Conservation (phyloP, 2,797 vertebrate genomes). For the Gadopsis bispinosus region DNA sequence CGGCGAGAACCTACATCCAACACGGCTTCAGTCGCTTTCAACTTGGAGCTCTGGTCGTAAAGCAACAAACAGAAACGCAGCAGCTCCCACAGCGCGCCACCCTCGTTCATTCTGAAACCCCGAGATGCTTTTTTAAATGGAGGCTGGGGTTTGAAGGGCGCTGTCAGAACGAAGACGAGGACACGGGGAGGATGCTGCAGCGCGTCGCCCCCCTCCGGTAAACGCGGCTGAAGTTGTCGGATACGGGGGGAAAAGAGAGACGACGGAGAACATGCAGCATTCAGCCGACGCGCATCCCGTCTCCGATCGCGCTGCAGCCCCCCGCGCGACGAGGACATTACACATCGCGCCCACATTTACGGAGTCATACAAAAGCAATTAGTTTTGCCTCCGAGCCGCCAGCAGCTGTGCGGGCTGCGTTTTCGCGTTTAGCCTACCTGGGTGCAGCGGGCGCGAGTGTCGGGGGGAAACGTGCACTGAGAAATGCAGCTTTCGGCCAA, state of each 20-base stretch:
- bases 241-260: conserved; percentile 42
- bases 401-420: conserved; percentile 73
- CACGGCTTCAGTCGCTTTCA: conserved; percentile 67
- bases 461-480: conserved; percentile 42
- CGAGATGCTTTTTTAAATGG: conserved; percentile 55
- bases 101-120: conserved; percentile 63
- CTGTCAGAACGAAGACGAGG: conserved; percentile 71
- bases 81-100: conserved; percentile 67
- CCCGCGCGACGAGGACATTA: conserved; percentile 74
- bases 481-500: conserved; percentile 69
- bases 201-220: conserved; percentile 56
- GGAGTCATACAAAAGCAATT: conserved; percentile 84
- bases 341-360: conserved; percentile 75
- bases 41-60: conserved; percentile 78
- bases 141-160: conserved; percentile 74
- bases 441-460: conserved; percentile 76
- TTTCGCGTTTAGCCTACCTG: conserved; percentile 68
- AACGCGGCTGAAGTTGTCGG: conserved; percentile 81
- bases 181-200: conserved; percentile 78
- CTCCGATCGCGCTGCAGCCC: conserved; percentile 63
- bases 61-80: conserved; percentile 78
- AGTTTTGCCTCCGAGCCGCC: conserved; percentile 80
- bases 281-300: conserved; percentile 61
- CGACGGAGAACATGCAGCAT: conserved; percentile 74
- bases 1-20: conserved; percentile 62